These are phyloP conservation scores for Lophius americanus DNA, from an alignment of 2,797 vertebrate species.

Conservation along the genomic window DNA sequence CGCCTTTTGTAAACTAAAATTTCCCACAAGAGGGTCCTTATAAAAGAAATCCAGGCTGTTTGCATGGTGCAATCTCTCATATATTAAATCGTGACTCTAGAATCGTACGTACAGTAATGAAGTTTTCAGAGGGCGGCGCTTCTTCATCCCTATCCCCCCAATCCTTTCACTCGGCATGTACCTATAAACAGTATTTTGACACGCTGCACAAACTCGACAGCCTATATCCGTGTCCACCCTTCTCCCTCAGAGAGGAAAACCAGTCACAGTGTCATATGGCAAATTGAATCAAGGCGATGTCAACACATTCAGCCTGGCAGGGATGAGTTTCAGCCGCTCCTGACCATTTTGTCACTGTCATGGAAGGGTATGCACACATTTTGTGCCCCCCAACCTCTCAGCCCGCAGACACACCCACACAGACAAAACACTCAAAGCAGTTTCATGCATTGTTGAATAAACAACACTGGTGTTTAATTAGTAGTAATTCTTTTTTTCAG, in stretches of 20 bases:
- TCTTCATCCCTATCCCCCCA: constrained; percentile 18
- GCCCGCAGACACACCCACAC: no score
- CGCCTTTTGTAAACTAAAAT: no score
- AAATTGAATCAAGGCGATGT: constrained; percentile 79
- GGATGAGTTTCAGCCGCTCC: constrained; percentile 75
- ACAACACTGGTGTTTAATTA: neutral
- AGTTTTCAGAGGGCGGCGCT: constrained; percentile 4
- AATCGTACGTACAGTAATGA: neutral
- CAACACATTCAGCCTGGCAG: constrained; percentile 77
- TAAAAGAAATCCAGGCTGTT: no score
- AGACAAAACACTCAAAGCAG: neutral
- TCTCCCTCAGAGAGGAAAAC: constrained; percentile 32
- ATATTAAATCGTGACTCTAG: neutral
- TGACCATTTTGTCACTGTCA: constrained; percentile 68
- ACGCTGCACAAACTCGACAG: constrained; percentile 61
- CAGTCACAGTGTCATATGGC: constrained; percentile 68
- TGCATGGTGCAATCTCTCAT: neutral
- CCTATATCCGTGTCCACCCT: constrained; percentile 48
- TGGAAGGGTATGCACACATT: constrained; percentile 23
- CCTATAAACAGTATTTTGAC: constrained; percentile 62
- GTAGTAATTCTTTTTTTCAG: no score
- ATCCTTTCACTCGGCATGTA: constrained; percentile 38
- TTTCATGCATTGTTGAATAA: neutral
- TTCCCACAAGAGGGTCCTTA: no score
- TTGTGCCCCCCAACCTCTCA: constrained; percentile 13